These are phyloP conservation scores for Onychomys leucogaster DNA, from an alignment of 2,797 vertebrate genomes.

Conservation along the genomic window DNA sequence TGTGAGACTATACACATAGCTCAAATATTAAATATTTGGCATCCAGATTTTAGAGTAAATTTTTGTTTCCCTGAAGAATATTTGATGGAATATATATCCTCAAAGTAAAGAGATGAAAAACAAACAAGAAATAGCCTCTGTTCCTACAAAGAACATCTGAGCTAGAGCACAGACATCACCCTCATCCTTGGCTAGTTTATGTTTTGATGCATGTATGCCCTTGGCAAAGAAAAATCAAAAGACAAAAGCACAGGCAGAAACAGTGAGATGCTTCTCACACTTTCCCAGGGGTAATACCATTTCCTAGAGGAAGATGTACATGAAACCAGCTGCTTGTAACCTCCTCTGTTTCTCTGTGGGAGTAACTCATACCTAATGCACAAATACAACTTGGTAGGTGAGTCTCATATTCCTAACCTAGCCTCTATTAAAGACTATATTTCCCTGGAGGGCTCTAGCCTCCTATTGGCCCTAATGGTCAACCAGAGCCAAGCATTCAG, in stretches of 20 bases:
- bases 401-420: background rate
- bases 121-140: background rate
- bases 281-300: background rate
- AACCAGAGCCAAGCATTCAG: background rate
- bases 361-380: background rate
- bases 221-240: slow-evolving; percentile 50
- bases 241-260: background rate
- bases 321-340: background rate
- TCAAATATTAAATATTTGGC: slow-evolving; percentile 49
- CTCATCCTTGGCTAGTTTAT: background rate
- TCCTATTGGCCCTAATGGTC: background rate
- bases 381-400: background rate
- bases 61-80: slow-evolving; percentile 43
- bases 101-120: slow-evolving; percentile 17
- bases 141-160: slow-evolving; percentile 26
- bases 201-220: slow-evolving; percentile 1
- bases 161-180: slow-evolving; percentile 4
- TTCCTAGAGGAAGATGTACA: background rate
- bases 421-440: background rate
- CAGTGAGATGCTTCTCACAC: background rate
- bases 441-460: background rate
- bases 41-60: background rate
- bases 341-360: background rate
- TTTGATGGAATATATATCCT: slow-evolving; percentile 25
- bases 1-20: background rate